Conservation (phyloP, 2,888 invertebrate species). For the Oegoconia quadripuncta region DNA sequence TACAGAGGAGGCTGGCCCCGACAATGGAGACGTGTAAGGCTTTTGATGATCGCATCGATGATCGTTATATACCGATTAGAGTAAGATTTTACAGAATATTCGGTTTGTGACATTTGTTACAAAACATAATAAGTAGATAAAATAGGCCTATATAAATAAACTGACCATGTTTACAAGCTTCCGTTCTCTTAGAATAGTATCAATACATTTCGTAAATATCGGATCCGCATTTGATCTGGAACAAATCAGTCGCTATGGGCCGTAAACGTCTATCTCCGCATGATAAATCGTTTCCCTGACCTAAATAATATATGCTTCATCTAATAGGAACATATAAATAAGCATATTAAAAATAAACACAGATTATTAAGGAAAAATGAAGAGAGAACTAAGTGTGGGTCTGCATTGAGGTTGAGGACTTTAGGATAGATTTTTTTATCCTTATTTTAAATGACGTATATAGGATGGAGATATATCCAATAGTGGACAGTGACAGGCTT, state of each 20-base stretch:
- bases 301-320: conserved; percentile 37
- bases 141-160: neutral
- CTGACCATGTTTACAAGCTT: neutral
- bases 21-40: too few relatives aligned
- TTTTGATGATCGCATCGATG: too few relatives aligned
- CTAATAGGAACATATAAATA: neutral
- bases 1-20: too few relatives aligned
- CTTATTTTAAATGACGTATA: too few relatives aligned
- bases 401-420: too few relatives aligned
- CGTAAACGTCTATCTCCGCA: conserved; percentile 50
- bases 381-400: too few relatives aligned
- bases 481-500: too few relatives aligned
- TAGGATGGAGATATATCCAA: too few relatives aligned
- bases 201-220: conserved; percentile 49
- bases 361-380: too few relatives aligned
- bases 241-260: conserved; percentile 56
- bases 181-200: conserved; percentile 15
- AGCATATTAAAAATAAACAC: neutral
- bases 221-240: conserved; percentile 55
- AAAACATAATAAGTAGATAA: neutral
- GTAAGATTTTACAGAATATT: too few relatives aligned
- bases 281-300: conserved; percentile 56
- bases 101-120: neutral
- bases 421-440: too few relatives aligned
- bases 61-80: too few relatives aligned